Percentiles rank a stretch among this genome's conserved stretches.
These are phyloP conservation scores for Thunnus maccoyii DNA, from an alignment of 2,113 vertebrate species.

Conservation along the genomic window DNA sequence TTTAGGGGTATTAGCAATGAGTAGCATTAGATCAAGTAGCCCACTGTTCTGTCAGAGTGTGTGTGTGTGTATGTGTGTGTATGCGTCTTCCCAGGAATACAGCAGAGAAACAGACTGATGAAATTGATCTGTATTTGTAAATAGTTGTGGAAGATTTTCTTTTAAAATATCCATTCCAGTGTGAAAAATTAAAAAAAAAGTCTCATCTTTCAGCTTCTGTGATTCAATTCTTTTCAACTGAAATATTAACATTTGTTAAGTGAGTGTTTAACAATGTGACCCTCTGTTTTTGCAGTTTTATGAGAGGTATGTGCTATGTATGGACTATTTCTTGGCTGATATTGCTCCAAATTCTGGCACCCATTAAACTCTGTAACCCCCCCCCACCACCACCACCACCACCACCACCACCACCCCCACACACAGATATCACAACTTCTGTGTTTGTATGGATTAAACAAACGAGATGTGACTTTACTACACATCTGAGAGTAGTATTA, in stretches of 20 bases:
- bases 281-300: not conserved
- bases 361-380: too few species aligned
- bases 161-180: constrained; percentile 62
- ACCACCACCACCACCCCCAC: too few species aligned
- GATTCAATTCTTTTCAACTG: not conserved
- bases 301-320: too few species aligned
- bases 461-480: too few species aligned
- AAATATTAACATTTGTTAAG: not conserved
- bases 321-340: too few species aligned
- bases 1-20: constrained; percentile 51
- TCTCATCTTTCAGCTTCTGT: not conserved
- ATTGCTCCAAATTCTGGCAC: too few species aligned
- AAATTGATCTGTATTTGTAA: constrained; percentile 49
- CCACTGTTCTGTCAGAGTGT: not conserved
- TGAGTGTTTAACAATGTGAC: not conserved
- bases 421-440: too few species aligned
- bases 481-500: too few species aligned
- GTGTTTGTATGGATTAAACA: too few species aligned
- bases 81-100: not conserved
- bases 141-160: constrained; percentile 54
- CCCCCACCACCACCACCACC: too few species aligned
- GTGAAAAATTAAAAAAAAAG: constrained; percentile 51
- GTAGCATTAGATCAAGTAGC: constrained; percentile 41
- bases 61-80: constrained; percentile 14
- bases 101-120: constrained; percentile 5